A percentile compares a stretch with the other conserved stretches of the same genome.
phyloP scores from a whole-genome alignment of 2,113 vertebrate species.

The Rousettus leschenaultii region DNA sequence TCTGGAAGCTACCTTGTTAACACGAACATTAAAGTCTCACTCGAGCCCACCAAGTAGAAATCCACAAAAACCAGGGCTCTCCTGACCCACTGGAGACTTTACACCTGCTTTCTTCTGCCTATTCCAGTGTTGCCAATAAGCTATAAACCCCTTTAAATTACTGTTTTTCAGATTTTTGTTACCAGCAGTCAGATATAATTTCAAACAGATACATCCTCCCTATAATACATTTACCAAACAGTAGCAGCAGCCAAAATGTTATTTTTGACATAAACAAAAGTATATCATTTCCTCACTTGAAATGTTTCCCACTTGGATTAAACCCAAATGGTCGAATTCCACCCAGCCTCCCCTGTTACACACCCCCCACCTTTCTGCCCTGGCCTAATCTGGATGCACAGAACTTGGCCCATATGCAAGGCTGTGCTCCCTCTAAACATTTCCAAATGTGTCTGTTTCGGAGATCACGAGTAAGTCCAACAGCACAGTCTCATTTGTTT shows the following conservation, averaged over 20 bases:
- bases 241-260: background rate
- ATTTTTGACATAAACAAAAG: background rate
- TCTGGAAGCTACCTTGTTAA: background rate
- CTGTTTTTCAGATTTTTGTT: background rate
- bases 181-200: background rate
- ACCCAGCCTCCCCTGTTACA: background rate
- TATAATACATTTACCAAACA: too few relatives aligned
- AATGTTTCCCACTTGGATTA: background rate
- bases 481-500: accelerated
- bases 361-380: accelerated
- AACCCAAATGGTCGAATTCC: accelerated
- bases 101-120: background rate
- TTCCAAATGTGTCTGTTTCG: accelerated
- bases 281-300: background rate
- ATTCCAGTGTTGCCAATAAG: background rate
- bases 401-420: accelerated
- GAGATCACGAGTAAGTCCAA: accelerated
- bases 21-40: background rate
- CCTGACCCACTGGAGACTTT: too few relatives aligned
- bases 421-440: background rate
- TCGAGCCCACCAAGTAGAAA: background rate
- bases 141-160: background rate
- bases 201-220: background rate
- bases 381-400: accelerated
- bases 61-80: background rate